Conservation (phyloP, 2,888 invertebrate genomes). For the Drosophila picticornis region DNA sequence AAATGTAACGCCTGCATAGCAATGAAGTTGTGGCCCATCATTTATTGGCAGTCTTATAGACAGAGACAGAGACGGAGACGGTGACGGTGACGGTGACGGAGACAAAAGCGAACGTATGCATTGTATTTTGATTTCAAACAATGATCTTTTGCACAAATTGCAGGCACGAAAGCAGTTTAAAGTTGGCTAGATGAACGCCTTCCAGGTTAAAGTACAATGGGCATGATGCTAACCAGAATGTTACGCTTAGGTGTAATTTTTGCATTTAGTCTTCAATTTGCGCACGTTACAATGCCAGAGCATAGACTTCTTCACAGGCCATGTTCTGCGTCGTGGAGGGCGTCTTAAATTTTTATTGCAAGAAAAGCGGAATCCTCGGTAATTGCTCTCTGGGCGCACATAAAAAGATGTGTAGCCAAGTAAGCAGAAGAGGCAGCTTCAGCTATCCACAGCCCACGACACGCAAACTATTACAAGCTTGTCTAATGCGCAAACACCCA, state of each 20-base stretch:
- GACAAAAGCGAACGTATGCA: slow-evolving; percentile 33
- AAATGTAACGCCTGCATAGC: slow-evolving; percentile 62
- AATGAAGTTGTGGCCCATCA: slow-evolving; percentile 51
- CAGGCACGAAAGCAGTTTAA: slow-evolving; percentile 47
- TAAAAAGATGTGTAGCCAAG: slow-evolving; percentile 78
- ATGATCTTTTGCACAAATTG: slow-evolving; percentile 65
- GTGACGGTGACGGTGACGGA: not conserved
- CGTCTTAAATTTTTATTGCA: slow-evolving; percentile 79
- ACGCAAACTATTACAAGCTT: slow-evolving; percentile 61
- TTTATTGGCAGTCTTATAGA: slow-evolving; percentile 33
- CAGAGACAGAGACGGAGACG: slow-evolving; percentile 11
- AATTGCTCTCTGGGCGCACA: slow-evolving; percentile 75
- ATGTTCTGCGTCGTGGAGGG: slow-evolving; percentile 26
- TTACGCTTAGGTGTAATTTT: slow-evolving; percentile 71
- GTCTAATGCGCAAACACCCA: slow-evolving; percentile 40
- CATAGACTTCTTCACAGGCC: slow-evolving; percentile 9
- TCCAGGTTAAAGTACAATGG: slow-evolving; percentile 28
- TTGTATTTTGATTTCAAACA: slow-evolving; percentile 55
- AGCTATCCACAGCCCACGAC: slow-evolving; percentile 21
- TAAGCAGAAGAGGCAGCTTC: slow-evolving; percentile 56
- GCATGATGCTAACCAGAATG: slow-evolving; percentile 45
- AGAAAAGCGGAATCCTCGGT: slow-evolving; percentile 71
- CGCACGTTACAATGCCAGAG: slow-evolving; percentile 32
- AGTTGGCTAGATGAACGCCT: slow-evolving; percentile 12
- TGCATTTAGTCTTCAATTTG: slow-evolving; percentile 75